Evolutionary conservation across 1,140 invertebrate genomes (phyloP).

Genomic region (Euwallacea similis): DNA sequence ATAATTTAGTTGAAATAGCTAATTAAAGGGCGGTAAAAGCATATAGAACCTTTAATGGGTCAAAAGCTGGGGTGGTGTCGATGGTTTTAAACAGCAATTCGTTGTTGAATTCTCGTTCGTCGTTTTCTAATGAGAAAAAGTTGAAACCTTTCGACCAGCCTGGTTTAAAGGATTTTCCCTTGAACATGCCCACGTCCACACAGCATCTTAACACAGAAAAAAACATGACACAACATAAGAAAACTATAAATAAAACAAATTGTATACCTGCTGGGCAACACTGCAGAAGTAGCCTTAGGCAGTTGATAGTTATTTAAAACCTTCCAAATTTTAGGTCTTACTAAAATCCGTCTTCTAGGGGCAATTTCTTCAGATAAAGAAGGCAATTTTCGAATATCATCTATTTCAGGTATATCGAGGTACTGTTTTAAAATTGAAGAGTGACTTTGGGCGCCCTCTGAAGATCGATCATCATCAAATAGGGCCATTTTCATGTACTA

Average conservation of each 20-base stretch:
- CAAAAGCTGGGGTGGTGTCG: conserved; percentile 20
- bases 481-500: conserved; percentile 41
- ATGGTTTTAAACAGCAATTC: conserved; percentile 29
- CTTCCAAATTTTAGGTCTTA: conserved; percentile 40
- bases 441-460: conserved; percentile 38
- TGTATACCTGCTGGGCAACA: conserved; percentile 26
- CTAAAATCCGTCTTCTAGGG: conserved; percentile 21
- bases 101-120: conserved; percentile 12
- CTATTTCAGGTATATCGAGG: conserved; percentile 36
- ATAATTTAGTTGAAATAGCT: neutral
- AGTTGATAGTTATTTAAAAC: conserved; percentile 36
- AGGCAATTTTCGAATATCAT: conserved; percentile 35
- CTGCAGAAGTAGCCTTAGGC: neutral
- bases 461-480: conserved; percentile 41
- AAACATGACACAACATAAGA: too few species aligned
- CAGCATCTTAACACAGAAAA: conserved; percentile 53
- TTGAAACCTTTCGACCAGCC: conserved; percentile 74
- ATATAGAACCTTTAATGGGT: conserved; percentile 34
- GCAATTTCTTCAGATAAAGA: conserved; percentile 20
- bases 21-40: neutral
- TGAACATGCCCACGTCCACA: conserved; percentile 66
- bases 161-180: conserved; percentile 70
- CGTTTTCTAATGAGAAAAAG: conserved; percentile 48
- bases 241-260: too few species aligned
- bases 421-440: conserved; percentile 39